Conservation (phyloP, 1,140 invertebrate species). For the Camponotus floridanus region DNA sequence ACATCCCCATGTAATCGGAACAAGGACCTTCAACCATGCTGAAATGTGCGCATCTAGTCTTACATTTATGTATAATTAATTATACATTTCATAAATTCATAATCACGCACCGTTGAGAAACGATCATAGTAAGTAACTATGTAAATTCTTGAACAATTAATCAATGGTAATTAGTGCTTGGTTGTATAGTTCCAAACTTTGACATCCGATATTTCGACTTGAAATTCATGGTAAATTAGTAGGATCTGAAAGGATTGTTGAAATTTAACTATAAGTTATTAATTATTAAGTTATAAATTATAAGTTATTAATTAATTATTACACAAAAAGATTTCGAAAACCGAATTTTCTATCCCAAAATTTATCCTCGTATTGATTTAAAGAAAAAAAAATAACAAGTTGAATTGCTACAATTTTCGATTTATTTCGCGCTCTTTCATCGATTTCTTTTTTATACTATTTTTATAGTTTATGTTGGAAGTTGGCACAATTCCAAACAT, state of each 20-base stretch:
- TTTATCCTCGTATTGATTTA: not conserved
- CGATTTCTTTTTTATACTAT: not conserved
- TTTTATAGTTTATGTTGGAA: not conserved
- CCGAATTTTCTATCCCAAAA: not conserved
- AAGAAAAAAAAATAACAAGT: too few species aligned
- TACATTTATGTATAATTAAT: constrained; percentile 25
- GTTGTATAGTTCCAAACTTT: constrained; percentile 34
- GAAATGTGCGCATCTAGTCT: not conserved
- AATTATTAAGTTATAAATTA: constrained; percentile 18
- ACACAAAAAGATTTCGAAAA: not conserved
- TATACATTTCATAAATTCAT: constrained; percentile 42
- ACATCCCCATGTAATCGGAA: not conserved
- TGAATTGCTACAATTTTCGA: not conserved
- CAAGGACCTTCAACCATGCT: not conserved
- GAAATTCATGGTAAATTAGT: constrained; percentile 29
- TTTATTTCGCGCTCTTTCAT: constrained; percentile 5
- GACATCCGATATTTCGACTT: constrained; percentile 39
- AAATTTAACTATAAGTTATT: constrained; percentile 24
- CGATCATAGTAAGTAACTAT: constrained; percentile 10
- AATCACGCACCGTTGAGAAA: constrained; percentile 22
- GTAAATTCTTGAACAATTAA: constrained; percentile 42
- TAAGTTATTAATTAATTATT: constrained; percentile 5
- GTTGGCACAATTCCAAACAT: constrained; percentile 32
- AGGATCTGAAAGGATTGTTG: not conserved
- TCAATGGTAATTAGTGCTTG: constrained; percentile 41